These are phyloP conservation scores for Hymenopus coronatus DNA, from an alignment of 2,888 invertebrate genomes.

Conservation along the genomic window DNA sequence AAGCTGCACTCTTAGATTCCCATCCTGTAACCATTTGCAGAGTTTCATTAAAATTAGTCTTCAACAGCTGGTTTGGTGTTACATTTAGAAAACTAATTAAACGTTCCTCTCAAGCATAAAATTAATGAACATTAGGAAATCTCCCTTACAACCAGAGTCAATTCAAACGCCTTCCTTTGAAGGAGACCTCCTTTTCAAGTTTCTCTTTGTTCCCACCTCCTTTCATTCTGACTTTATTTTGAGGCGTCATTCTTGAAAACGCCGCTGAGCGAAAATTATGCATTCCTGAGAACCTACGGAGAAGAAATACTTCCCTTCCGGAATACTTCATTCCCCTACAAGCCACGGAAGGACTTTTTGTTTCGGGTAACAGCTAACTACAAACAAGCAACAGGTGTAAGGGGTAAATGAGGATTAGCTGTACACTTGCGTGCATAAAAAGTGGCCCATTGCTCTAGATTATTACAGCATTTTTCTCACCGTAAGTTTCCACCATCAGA, in stretches of 20 bases:
- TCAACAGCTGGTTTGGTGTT: neutral
- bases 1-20: neutral
- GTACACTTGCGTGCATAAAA: too few relatives aligned
- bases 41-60: neutral
- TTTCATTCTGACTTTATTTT: neutral
- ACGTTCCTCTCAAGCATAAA: neutral
- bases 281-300: neutral
- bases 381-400: neutral
- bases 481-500: too few relatives aligned
- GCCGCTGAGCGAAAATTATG: neutral
- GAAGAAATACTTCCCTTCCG: neutral
- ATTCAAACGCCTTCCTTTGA: neutral
- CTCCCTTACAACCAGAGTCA: neutral
- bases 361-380: neutral
- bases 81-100: neutral
- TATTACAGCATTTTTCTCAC: too few relatives aligned
- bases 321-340: neutral
- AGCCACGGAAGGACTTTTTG: neutral
- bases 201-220: neutral
- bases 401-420: too few relatives aligned
- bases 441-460: too few relatives aligned
- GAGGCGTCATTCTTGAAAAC: neutral
- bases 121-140: neutral
- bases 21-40: neutral
- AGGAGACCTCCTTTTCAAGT: neutral